Evolutionary conservation across 2,888 invertebrate genomes (phyloP), one percentile per base, ranked within the genome.

Genomic region (Brenthis hecate): DNA sequence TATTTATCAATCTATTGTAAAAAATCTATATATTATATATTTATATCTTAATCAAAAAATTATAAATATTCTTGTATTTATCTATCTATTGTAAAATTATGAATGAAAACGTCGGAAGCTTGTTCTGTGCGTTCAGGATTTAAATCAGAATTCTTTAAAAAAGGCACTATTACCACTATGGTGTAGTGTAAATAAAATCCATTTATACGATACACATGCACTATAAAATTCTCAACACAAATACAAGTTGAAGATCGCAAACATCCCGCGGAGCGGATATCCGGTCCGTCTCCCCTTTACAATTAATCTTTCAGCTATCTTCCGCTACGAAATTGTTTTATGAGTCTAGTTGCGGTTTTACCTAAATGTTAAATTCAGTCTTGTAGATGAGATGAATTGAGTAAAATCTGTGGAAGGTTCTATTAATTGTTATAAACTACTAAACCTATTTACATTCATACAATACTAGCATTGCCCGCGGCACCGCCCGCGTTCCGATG

Each of bases 231-330:
- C 61, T 28, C 48, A 68, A 65, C 65, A 51, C 62, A 68, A 72
- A 72, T 70, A 67, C 43, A 67, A 70, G 68, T 68, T 66, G 64
- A 66, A 68, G 66, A 68, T 72, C 70, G 70, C 71, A 71, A 68
- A 69, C 71, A 73, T 68, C 73, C 72, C 76, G 79, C 78, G 82
- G 81, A 80, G 85, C 88, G 88, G 87, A 87, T 72, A 80, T 87
- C 88, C 73, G 71, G 70, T 60, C 72, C 74, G 76, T 78, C 76
- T 83, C 82, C 83, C 84, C 82, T 83, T 83, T 83, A 84, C 84
- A 78, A 84, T 85, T 85, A 85, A 84, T 85, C 84, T 84, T 82
- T 81, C 79, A 75, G 71, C 78, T 75, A 78, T 81, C 81, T 83
- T 83, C 83, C 83, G 82, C 72, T 73, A 68, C 68, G 72, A 73